Percentiles rank a stretch among this genome's conserved stretches.
phyloP scores from a whole-genome alignment of 2,113 vertebrate species.

The Gasterosteus nipponicus region DNA sequence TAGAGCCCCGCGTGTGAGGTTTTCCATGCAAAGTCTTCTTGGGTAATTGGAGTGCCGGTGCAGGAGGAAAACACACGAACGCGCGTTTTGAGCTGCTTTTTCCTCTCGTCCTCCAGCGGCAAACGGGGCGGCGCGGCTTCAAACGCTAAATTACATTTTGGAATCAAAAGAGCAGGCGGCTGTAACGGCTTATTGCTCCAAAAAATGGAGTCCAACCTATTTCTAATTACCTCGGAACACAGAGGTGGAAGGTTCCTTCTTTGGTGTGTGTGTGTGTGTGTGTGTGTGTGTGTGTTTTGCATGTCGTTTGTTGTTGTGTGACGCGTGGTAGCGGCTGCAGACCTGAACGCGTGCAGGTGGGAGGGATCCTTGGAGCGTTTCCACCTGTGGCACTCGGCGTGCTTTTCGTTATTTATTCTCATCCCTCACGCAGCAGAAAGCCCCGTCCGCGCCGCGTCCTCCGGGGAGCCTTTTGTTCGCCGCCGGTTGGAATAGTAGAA shows the following conservation, averaged over 20 bases:
- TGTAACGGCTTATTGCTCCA: constrained; percentile 48
- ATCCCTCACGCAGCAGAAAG: too few species aligned
- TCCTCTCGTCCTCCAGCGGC: constrained; percentile 53
- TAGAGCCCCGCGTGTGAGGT: constrained; percentile 71
- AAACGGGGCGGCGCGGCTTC: constrained; percentile 47
- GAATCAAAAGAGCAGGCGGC: constrained; percentile 68
- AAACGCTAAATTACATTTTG: constrained; percentile 75
- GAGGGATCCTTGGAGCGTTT: constrained; percentile 50
- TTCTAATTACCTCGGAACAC: constrained; percentile 48
- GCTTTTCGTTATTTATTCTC: too few species aligned
- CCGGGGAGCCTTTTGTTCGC: constrained; percentile 71
- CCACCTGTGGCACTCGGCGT: too few species aligned
- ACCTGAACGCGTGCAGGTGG: constrained; percentile 57
- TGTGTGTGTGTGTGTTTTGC: constrained; percentile 47
- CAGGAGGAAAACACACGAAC: constrained; percentile 68
- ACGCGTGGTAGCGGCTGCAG: constrained; percentile 67
- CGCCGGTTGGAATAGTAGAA: constrained; percentile 62
- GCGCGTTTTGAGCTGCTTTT: constrained; percentile 52
- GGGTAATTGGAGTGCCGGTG: constrained; percentile 76
- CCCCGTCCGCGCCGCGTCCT: constrained; percentile 66
- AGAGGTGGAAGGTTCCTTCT: not conserved
- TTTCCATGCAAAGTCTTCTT: constrained; percentile 65
- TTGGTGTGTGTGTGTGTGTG: not conserved
- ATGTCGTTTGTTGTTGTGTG: constrained; percentile 69
- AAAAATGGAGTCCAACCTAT: constrained; percentile 48